These are phyloP conservation scores for Caerostris darwini DNA, from an alignment of 1,140 invertebrate genomes.

Conservation along the genomic window DNA sequence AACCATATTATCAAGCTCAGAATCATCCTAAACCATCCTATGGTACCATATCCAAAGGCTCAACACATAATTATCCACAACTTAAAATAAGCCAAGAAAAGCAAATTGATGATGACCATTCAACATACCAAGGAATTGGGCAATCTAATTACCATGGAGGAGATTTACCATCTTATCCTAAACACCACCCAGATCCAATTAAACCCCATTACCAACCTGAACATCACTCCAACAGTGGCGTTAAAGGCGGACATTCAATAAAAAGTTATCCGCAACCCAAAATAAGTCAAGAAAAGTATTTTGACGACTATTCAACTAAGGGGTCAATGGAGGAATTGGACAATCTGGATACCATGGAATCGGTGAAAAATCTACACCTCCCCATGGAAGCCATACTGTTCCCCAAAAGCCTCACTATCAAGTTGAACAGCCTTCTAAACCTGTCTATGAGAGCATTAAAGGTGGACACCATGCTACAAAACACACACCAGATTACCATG, in stretches of 20 bases:
- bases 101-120: background rate
- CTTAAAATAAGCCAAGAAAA: background rate
- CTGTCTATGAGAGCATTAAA: background rate
- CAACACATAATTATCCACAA: background rate
- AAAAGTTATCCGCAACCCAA: background rate
- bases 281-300: background rate
- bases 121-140: background rate
- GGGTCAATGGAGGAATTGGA: background rate
- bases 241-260: background rate
- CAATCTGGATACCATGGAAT: background rate
- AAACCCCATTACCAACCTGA: background rate
- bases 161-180: background rate
- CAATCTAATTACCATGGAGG: background rate
- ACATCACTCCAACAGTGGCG: background rate
- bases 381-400: background rate
- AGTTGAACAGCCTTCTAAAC: background rate
- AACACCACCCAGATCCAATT: too few relatives aligned
- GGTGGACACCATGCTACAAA: background rate
- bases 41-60: background rate
- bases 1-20: background rate
- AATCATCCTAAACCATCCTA: background rate
- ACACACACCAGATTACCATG: background rate
- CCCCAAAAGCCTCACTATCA: background rate
- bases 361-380: background rate
- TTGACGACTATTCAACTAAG: background rate